These are phyloP conservation scores for Myiozetetes cayanensis DNA, from an alignment of 2,113 vertebrate genomes.

Conservation along the genomic window DNA sequence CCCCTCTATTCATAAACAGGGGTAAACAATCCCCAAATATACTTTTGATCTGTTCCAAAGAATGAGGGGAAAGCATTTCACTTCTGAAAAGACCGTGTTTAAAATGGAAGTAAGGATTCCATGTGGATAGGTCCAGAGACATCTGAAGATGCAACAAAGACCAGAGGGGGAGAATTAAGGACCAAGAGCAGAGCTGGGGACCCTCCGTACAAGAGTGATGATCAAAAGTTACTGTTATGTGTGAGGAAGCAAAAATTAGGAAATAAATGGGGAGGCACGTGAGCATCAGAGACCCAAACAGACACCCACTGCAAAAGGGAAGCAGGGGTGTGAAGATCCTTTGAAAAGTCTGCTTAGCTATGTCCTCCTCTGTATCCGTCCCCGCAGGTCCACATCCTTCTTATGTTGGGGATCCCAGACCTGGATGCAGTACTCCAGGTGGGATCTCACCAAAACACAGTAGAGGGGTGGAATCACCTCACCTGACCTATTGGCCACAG, in stretches of 20 bases:
- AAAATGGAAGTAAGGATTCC: not conserved
- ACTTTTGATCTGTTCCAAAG: not conserved
- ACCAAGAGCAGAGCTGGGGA: not conserved
- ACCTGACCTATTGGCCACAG: not conserved
- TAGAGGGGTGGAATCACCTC: too few species aligned
- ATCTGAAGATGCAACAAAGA: not conserved
- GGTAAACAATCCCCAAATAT: not conserved
- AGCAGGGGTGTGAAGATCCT: accelerated
- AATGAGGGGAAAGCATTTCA: not conserved
- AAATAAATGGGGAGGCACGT: accelerated
- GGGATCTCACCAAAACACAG: not conserved
- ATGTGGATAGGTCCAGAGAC: not conserved
- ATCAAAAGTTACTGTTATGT: not conserved
- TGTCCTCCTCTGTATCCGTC: not conserved
- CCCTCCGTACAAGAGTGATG: not conserved
- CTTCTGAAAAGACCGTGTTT: not conserved
- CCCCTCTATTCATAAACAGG: not conserved
- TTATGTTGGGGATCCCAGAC: not conserved
- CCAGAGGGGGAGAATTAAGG: not conserved
- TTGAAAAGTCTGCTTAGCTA: not conserved
- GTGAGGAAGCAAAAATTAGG: not conserved
- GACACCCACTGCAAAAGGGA: not conserved
- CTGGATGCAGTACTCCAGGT: not conserved
- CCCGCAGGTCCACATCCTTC: not conserved
- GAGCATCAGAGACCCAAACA: not conserved